A percentile compares a stretch with the other conserved stretches of the same genome.
Conservation (phyloP, 2,797 vertebrate species). For the Peromyscus aztecus region DNA sequence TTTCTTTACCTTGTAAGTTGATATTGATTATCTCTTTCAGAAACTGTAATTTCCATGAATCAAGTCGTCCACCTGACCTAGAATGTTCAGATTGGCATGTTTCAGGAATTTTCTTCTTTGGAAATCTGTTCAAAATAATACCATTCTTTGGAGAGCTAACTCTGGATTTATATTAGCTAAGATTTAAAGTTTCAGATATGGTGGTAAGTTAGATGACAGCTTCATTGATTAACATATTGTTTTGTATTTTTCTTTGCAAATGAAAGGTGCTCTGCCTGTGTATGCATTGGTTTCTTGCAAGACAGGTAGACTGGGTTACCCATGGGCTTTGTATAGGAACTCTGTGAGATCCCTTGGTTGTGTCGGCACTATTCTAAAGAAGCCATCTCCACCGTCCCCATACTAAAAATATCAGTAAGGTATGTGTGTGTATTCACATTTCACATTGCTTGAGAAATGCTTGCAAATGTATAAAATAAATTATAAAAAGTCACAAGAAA, state of each 20-base stretch:
- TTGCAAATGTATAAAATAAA: not conserved
- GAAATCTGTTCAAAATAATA: not conserved
- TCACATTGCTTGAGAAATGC: not conserved
- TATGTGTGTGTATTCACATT: not conserved
- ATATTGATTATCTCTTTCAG: not conserved
- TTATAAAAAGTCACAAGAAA: not conserved
- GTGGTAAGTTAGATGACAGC: not conserved
- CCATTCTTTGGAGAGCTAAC: not conserved
- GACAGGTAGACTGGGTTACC: not conserved
- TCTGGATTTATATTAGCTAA: not conserved
- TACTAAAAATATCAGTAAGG: not conserved
- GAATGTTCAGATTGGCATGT: not conserved
- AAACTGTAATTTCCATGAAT: constrained; percentile 1
- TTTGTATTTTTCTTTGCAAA: not conserved
- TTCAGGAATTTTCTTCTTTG: not conserved
- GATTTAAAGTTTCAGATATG: not conserved
- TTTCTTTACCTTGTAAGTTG: not conserved
- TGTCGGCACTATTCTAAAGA: not conserved
- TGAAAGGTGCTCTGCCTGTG: not conserved
- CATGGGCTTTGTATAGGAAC: not conserved
- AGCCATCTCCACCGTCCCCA: not conserved
- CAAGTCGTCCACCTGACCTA: not conserved
- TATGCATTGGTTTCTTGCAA: not conserved
- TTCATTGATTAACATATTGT: not conserved
- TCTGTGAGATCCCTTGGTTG: not conserved